Base-by-base conservation (phyloP, 2,797 vertebrate genomes). In the Siniperca undulata region DNA sequence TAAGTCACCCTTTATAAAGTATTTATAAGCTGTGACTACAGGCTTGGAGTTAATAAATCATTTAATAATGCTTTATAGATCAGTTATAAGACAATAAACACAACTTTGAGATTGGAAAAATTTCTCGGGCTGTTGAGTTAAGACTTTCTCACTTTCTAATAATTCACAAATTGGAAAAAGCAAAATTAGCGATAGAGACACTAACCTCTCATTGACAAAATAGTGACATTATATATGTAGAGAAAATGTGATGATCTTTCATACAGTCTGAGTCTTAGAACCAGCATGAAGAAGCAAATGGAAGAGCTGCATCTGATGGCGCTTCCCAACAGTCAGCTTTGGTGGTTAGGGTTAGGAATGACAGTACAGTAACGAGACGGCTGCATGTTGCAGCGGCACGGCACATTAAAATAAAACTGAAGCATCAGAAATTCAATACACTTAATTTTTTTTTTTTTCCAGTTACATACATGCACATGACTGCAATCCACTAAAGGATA, bases 401-500 rank as follows among this genome's bases (percentile, higher is more conserved):
- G 12, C 34, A 12, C 9, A 17, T 75, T 59, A 17, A 53, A 61
- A 64, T 40, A 22, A 8, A 27, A 66, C 9, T 44, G 11, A 55
- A 27, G 38, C 30, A 24, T 67, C 34, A 64, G 8, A 80, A 53
- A 24, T 40, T 9, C 11, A 56, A 19, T 36, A 17, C 10, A 24
- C 42, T 82, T 72, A 10, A 59, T 70, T 34, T 56, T 36, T 7
- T 56, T 36, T 7, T 22, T 36, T 20, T 48, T 44, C n/a, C 7
- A 17, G 24, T 67, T 38, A 48, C n/a, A 30, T 40, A 53, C 36
- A 52, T 61, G 36, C 22, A 74, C 44, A 50, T 12, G 44, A 5
- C 59, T 36, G 19, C 56, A 52, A 56, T 52, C 53, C 16, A 58
- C 53, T 74, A 10, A 76, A 82, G 74, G 30, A 50, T 48, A 82